Base-by-base conservation (phyloP, 1,140 invertebrate species). In the Apis laboriosa region DNA sequence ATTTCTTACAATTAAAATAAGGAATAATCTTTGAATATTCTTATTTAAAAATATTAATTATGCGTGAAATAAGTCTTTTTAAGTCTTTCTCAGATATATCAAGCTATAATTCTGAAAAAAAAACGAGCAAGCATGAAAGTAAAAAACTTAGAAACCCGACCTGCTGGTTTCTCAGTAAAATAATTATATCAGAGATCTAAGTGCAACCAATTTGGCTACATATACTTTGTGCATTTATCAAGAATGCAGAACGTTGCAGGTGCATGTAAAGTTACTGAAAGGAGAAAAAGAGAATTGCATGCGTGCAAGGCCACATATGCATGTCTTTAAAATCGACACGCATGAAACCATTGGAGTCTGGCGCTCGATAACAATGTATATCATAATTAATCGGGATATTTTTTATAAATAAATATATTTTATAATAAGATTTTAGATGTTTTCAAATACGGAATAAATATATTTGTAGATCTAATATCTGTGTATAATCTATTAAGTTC, bases 171-270 rank as follows among this genome's bases (percentile, higher is more conserved):
- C 77, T 51, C 24, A 13, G 34, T 9, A 51, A 63, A 64, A 73
- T 51, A 73, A 80, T 80, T 80, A 73, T 7, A 5, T 2, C 15
- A 21, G 58, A 63, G 60, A 63, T 43, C 70, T 70, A 24, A 73
- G 68, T 55, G 56, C 21, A 61, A 34, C 43, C 49, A 72, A 72
- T 79, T 72, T 61, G 56, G 53, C 21, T 55, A 12, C 43, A 24
- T 34, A 4, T 1, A 13, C 11, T 7, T 56, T 2, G 28, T 15
- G 12, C 19, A 34, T 24, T 67, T 49, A 51, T 24, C 21, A 51
- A 49, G 67, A 51, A n/a, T 9, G 49, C 13, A 17, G 13, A 53
- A 51, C 28, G 19, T 58, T n/a, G 1, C 17, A 68, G 43, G 21
- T 49, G 66, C 11, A 8, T 67, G 21, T 5, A 15, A 17, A 64